Base-by-base conservation (phyloP, 2,888 invertebrate species). In the Noctuana brunneofusca region DNA sequence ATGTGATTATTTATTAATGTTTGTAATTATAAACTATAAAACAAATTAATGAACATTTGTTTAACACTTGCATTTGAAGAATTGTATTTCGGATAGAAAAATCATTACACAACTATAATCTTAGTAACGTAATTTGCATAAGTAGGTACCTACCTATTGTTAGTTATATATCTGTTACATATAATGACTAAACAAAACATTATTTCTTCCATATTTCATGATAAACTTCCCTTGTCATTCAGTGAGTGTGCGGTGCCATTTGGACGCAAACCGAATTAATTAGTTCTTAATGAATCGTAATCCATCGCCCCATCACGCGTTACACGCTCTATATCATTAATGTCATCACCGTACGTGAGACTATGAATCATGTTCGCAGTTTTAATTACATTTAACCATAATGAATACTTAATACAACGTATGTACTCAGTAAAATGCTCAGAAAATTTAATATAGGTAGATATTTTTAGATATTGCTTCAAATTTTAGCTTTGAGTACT, bases 221-320 rank as follows among this genome's bases (percentile, higher is more conserved):
- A 8, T 30, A 30, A 30, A 30, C 5, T 30, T 30, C 30, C 30
- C 30, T 2, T 30, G 30, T 30, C 30, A 32, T 32, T 14, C 35
- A 35, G 14, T 35, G 12, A 32, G 35, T 35, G 35, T 35, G 35
- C 35, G 35, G 35, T 14, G 35, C 1, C 35, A 35, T 14, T 35
- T 35, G 35, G 35, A 35, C 3, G 12, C 12, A 32, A 32, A 35
- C 9, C 14, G 35, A 57, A 58, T 58, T 58, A 58, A 58, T 58
- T 58, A 49, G 24, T 8, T 11, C 24, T 24, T 58, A 58, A 58
- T 50, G 49, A 38, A 12, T 50, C 46, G 58, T 58, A 49, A 58
- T 57, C 57, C 24, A n/a, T 50, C 32, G 52, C 32, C 27, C 18
- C 58, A 27, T 12, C 41, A 9, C 16, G n/a, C 58, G 8, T 38